Base-by-base conservation (phyloP, 1,140 invertebrate species). In the Drosophila carrolli region DNA sequence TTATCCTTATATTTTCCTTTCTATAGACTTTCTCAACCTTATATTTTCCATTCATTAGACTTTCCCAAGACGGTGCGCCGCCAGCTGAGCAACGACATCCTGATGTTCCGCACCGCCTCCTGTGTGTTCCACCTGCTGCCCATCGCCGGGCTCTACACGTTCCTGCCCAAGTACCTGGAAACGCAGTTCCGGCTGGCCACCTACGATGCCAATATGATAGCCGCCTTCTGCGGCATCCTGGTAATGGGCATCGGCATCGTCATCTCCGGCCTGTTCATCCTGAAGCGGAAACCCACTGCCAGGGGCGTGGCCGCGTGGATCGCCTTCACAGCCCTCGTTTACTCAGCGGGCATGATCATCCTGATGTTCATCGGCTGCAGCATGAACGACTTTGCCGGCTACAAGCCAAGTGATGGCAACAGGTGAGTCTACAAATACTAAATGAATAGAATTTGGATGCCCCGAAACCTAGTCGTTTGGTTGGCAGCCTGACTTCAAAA, bases 131-230 rank as follows among this genome's bases (percentile, higher is more conserved):
- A 98, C 89, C 95, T 98, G 78, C 94, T 98, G 83, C 97, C 97
- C 43, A 97, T 98, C 75, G 96, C 97, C 60, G 97, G 97, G 5
- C 94, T 98, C 8, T 98, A 98, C 93, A 98, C 97, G 44, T 99
- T 98, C 93, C 93, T 98, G 79, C 97, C 98, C 51, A 98, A 98
- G 93, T 98, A 98, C 92, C 93, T 98, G 73, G 97, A 98, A 93
- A 96, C 96, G 50, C 97, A 98, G 94, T 98, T 98, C 93, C 94
- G 96, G 67, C 93, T 98, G 81, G 95, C 97, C 13, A 96, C 97
- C 48, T 96, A 97, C 91, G 95, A 96, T 84, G 97, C 97, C 40
- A 98, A 97, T 90, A 96, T 98, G 94, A 96, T 98, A 81, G 96
- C 97, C 93, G 97, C 97, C 85, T 95, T 97, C 75, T 97, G 97